These are phyloP conservation scores for Mythimna impura DNA, from an alignment of 2,888 invertebrate genomes.

Conservation along the genomic window DNA sequence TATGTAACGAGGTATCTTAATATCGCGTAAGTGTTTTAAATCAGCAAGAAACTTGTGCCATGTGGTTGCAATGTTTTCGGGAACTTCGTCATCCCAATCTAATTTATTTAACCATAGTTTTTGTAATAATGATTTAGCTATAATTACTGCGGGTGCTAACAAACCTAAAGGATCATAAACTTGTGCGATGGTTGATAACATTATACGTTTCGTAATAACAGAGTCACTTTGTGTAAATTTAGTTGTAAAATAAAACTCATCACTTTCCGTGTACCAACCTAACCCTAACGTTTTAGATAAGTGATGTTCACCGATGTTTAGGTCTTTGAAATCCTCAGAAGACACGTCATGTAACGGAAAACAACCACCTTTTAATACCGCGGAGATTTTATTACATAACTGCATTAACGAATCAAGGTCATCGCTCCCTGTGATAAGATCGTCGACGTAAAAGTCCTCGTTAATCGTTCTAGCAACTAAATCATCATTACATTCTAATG, in stretches of 20 bases:
- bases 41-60: conserved; percentile 15
- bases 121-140: conserved; percentile 2
- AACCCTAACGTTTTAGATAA: conserved; percentile 14
- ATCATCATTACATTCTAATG: conserved; percentile 8
- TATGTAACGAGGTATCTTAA: not conserved
- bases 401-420: conserved; percentile 5
- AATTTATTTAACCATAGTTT: conserved; percentile 19
- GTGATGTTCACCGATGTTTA: conserved; percentile 9
- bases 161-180: conserved; percentile 21
- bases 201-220: conserved; percentile 13
- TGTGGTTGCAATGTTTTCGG: not conserved
- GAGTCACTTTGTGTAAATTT: not conserved
- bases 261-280: conserved; percentile 14
- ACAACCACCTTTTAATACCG: not conserved
- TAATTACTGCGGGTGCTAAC: conserved; percentile 2
- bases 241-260: conserved; percentile 15
- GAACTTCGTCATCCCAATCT: conserved; percentile 23
- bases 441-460: conserved; percentile 22
- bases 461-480: conserved; percentile 9
- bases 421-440: conserved; percentile 3
- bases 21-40: not conserved
- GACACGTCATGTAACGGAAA: conserved; percentile 13
- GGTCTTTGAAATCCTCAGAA: not conserved
- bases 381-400: conserved; percentile 18
- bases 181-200: conserved; percentile 20